These are phyloP conservation scores for Cuniculus paca DNA, from an alignment of 2,797 vertebrate species.

Conservation along the genomic window DNA sequence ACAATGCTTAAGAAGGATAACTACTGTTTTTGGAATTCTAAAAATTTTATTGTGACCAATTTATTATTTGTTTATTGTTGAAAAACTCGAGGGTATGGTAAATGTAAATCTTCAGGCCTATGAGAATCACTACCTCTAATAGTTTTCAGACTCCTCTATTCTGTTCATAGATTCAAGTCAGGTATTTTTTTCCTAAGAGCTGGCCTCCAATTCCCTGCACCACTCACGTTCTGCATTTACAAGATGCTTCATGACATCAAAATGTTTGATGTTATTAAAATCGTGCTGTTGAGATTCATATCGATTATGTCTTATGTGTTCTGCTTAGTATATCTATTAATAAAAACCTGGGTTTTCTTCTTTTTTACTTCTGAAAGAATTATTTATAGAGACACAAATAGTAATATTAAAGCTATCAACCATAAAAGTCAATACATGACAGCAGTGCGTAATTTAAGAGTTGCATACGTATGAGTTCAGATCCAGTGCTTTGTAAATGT, in stretches of 20 bases:
- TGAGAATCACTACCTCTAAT: constrained; percentile 32
- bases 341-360: constrained; percentile 79
- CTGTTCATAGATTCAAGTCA: constrained; percentile 79
- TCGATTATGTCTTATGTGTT: constrained; percentile 85
- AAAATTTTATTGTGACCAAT: not conserved
- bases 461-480: constrained; percentile 82
- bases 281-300: constrained; percentile 84
- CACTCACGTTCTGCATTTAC: constrained; percentile 69
- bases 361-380: constrained; percentile 84
- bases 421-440: constrained; percentile 86
- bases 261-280: constrained; percentile 85
- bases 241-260: constrained; percentile 75
- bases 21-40: constrained; percentile 23
- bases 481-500: constrained; percentile 82
- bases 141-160: constrained; percentile 59
- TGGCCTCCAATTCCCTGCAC: constrained; percentile 74
- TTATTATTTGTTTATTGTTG: constrained; percentile 33
- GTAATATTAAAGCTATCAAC: constrained; percentile 86
- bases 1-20: constrained; percentile 27
- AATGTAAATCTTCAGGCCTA: not conserved
- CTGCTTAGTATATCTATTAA: constrained; percentile 83
- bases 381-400: constrained; percentile 88
- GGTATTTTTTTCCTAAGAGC: constrained; percentile 67
- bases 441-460: constrained; percentile 84
- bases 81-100: constrained; percentile 57